A percentile compares a stretch with the other conserved stretches of the same genome.
Conservation (phyloP, 2,888 invertebrate genomes). For the Matsumyia berberina region DNA sequence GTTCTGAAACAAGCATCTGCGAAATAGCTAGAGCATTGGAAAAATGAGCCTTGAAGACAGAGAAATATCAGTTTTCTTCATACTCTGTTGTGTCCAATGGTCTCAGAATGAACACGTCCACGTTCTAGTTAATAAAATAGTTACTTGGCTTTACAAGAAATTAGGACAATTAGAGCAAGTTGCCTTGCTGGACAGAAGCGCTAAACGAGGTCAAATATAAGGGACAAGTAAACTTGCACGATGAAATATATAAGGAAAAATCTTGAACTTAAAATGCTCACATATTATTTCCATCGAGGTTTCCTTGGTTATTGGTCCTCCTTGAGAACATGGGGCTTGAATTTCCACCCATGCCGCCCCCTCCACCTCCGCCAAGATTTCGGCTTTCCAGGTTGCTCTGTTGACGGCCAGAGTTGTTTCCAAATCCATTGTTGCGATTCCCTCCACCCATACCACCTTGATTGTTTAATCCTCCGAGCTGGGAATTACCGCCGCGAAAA, state of each 20-base stretch:
- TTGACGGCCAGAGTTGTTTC: conserved; percentile 38
- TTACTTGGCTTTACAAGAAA: too few relatives aligned
- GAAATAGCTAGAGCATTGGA: too few relatives aligned
- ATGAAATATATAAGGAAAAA: conserved; percentile 2
- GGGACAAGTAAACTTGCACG: not conserved
- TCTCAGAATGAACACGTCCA: too few relatives aligned
- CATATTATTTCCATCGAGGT: conserved; percentile 65
- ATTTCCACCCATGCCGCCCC: conserved; percentile 79
- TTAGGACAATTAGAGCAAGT: too few relatives aligned
- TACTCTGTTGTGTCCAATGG: too few relatives aligned
- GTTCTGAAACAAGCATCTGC: too few relatives aligned
- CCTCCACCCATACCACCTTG: conserved; percentile 79
- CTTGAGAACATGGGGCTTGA: conserved; percentile 85
- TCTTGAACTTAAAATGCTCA: conserved; percentile 65
- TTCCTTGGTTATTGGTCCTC: conserved; percentile 78
- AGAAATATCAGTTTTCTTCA: too few relatives aligned
- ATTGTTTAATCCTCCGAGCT: conserved; percentile 31
- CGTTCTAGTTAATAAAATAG: too few relatives aligned
- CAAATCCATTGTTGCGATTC: conserved; percentile 82
- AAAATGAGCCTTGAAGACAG: too few relatives aligned
- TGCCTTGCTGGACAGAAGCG: too few relatives aligned
- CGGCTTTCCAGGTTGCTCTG: conserved; percentile 24
- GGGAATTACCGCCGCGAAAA: conserved; percentile 20
- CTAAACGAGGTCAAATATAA: too few relatives aligned
- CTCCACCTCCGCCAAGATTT: conserved; percentile 72